Evolutionary conservation across 1,140 invertebrate species (phyloP).

Genomic region (Drosophila parvula): DNA sequence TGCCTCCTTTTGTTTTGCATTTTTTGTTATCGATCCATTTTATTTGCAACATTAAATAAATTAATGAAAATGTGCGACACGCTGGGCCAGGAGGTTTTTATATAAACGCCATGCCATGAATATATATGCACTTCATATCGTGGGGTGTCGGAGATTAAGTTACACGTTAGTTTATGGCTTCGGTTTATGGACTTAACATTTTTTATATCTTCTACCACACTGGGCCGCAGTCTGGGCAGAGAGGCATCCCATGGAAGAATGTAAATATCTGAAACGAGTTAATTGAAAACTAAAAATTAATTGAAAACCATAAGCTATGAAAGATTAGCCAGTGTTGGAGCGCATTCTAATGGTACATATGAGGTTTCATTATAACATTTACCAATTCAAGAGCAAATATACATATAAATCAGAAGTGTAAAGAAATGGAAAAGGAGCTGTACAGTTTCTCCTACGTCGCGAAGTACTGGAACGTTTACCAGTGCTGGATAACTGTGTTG

Average conservation of each 20-base stretch:
- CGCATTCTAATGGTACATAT: background rate
- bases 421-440: too few relatives aligned
- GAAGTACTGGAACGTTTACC: too few relatives aligned
- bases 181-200: conserved; percentile 2
- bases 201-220: background rate
- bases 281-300: background rate
- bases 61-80: conserved; percentile 71
- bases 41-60: conserved; percentile 54
- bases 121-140: background rate
- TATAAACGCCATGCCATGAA: background rate
- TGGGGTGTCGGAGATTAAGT: background rate
- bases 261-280: background rate
- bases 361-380: too few relatives aligned
- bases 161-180: background rate
- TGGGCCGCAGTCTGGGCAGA: background rate
- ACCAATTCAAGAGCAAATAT: too few relatives aligned
- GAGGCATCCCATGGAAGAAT: background rate
- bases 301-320: background rate
- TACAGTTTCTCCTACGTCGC: background rate
- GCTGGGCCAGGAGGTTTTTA: conserved; percentile 42
- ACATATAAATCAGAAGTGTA: too few relatives aligned
- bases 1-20: conserved; percentile 18
- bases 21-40: conserved; percentile 12
- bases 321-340: background rate
- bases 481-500: too few relatives aligned